Percentiles rank a stretch among this genome's conserved stretches.
phyloP scores from a whole-genome alignment of 2,888 invertebrate species.

The Thera obeliscata region DNA sequence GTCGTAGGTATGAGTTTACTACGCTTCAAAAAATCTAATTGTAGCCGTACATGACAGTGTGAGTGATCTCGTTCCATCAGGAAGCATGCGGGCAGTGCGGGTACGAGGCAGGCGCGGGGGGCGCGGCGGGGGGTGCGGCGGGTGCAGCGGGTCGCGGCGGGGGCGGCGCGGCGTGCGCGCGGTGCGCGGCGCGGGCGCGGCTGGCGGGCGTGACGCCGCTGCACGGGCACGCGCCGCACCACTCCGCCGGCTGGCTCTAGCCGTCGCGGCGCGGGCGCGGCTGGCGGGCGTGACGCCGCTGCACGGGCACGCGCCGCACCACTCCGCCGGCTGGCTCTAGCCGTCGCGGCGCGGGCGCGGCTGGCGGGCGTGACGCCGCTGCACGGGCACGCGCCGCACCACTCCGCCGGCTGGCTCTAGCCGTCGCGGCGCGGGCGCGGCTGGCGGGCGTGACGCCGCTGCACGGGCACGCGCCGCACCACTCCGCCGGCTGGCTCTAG shows the following conservation, averaged over 20 bases:
- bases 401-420: no score
- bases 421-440: slow-evolving; percentile 60
- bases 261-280: slow-evolving; percentile 75
- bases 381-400: no score
- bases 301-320: slow-evolving; percentile 87
- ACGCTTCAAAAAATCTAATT: no score
- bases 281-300: slow-evolving; percentile 90
- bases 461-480: no score
- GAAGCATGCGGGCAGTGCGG: slow-evolving; percentile 58
- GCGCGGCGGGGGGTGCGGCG: slow-evolving; percentile 28
- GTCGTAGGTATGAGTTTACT: no score
- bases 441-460: no score
- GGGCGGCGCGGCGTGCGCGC: slow-evolving; percentile 67
- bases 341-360: slow-evolving; percentile 60
- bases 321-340: slow-evolving; percentile 88
- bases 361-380: no score
- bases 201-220: slow-evolving; percentile 90
- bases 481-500: no score
- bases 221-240: slow-evolving; percentile 87
- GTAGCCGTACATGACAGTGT: no score
- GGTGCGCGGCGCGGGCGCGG: slow-evolving; percentile 86
- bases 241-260: slow-evolving; percentile 88
- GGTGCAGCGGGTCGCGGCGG: slow-evolving; percentile 34
- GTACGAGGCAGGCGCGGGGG: slow-evolving; percentile 43
- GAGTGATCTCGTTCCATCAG: slow-evolving; percentile 8